Evolutionary conservation across 2,888 invertebrate species (phyloP).

Genomic region (Eubasilissa splendida): DNA sequence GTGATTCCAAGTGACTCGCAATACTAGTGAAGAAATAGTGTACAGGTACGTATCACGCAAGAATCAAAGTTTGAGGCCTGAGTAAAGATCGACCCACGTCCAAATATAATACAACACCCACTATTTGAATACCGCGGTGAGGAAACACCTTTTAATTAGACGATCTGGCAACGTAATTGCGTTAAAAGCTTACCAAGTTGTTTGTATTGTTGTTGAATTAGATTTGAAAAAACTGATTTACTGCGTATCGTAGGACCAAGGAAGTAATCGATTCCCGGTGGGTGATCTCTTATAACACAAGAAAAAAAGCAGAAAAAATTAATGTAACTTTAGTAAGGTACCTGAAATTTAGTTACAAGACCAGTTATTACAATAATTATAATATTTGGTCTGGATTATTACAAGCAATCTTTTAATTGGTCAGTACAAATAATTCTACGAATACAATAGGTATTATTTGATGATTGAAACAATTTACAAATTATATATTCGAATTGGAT

Average conservation of each 20-base stretch:
- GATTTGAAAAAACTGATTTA: neutral
- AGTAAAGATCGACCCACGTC: constrained; percentile 10
- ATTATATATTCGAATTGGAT: no score
- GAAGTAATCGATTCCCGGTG: neutral
- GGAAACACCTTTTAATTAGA: constrained; percentile 42
- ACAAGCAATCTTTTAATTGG: no score
- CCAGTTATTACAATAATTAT: no score
- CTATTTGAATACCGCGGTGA: neutral
- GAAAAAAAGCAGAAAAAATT: no score
- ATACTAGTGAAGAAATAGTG: neutral
- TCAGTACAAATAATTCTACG: no score
- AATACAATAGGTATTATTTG: no score
- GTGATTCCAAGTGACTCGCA: neutral
- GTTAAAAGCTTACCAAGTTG: neutral
- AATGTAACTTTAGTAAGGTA: no score
- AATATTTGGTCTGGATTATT: no score
- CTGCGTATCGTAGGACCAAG: no score
- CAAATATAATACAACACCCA: constrained; percentile 29
- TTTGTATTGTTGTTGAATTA: neutral
- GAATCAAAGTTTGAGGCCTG: neutral
- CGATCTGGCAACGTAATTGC: neutral
- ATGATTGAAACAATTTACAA: no score
- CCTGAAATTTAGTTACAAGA: no score
- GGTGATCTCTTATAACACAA: neutral
- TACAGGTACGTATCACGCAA: neutral